A percentile compares a stretch with the other conserved stretches of the same genome.
phyloP scores from a whole-genome alignment of 2,888 invertebrate species.

The Barypeithes pellucidus region DNA sequence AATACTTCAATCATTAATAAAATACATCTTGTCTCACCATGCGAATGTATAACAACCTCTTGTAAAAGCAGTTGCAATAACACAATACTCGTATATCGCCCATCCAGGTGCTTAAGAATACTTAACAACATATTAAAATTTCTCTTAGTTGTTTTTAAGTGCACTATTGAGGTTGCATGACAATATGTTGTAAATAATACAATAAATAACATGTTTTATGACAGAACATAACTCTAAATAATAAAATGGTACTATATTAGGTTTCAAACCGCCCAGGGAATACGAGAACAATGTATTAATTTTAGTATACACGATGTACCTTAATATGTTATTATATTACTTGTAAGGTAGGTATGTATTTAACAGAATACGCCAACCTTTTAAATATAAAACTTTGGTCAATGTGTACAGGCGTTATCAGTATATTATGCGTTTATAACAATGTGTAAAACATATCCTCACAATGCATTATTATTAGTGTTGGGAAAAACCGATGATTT shows the following conservation, averaged over 20 bases:
- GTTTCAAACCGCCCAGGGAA: slow-evolving; percentile 18
- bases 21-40: not conserved
- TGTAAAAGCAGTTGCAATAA: slow-evolving; percentile 14
- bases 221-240: slow-evolving; percentile 28
- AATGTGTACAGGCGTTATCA: too few species aligned
- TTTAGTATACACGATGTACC: not conserved
- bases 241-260: slow-evolving; percentile 20
- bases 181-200: slow-evolving; percentile 39
- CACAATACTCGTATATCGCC: slow-evolving; percentile 5
- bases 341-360: too few species aligned
- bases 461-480: too few species aligned
- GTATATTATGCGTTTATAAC: too few species aligned
- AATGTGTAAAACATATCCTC: too few species aligned
- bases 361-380: too few species aligned
- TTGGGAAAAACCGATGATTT: too few species aligned
- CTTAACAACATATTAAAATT: slow-evolving; percentile 28
- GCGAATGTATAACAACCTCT: not conserved
- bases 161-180: slow-evolving; percentile 30
- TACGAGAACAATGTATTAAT: slow-evolving; percentile 10
- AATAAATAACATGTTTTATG: slow-evolving; percentile 38
- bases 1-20: too few species aligned
- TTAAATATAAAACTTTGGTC: too few species aligned
- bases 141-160: slow-evolving; percentile 20
- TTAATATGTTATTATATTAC: slow-evolving; percentile 5
- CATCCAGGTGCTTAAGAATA: slow-evolving; percentile 23